Evolutionary conservation across 2,113 vertebrate genomes (phyloP).

Genomic region (Struthidea cinerea): DNA sequence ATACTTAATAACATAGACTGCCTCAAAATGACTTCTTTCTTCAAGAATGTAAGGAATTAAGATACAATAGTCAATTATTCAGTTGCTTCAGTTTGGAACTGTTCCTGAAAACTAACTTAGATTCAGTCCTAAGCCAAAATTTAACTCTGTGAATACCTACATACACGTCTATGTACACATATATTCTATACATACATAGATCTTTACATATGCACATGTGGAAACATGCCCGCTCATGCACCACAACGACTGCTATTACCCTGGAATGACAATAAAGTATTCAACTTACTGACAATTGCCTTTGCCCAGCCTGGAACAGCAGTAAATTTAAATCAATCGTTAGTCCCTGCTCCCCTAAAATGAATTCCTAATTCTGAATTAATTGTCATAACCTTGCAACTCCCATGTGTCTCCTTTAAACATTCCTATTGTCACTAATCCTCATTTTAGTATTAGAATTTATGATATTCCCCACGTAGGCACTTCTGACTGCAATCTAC

Average conservation of each 20-base stretch:
- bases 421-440: background rate
- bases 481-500: background rate
- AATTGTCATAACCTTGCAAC: background rate
- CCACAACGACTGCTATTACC: background rate
- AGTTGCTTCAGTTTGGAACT: background rate
- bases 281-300: background rate
- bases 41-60: background rate
- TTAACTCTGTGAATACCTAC: background rate
- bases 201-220: background rate
- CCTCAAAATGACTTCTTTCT: background rate
- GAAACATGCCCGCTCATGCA: background rate
- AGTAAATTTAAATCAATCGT: background rate
- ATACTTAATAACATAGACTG: background rate
- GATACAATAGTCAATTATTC: background rate
- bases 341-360: background rate
- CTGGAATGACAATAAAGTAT: background rate
- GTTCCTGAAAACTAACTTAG: background rate
- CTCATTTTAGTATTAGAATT: background rate
- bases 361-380: background rate
- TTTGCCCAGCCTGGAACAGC: background rate
- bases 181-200: background rate
- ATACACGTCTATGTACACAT: too few relatives aligned
- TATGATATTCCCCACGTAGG: background rate
- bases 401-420: background rate
- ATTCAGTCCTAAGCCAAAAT: background rate